These are phyloP conservation scores for Haemorhous mexicanus DNA, from an alignment of 2,113 vertebrate genomes.

Conservation along the genomic window DNA sequence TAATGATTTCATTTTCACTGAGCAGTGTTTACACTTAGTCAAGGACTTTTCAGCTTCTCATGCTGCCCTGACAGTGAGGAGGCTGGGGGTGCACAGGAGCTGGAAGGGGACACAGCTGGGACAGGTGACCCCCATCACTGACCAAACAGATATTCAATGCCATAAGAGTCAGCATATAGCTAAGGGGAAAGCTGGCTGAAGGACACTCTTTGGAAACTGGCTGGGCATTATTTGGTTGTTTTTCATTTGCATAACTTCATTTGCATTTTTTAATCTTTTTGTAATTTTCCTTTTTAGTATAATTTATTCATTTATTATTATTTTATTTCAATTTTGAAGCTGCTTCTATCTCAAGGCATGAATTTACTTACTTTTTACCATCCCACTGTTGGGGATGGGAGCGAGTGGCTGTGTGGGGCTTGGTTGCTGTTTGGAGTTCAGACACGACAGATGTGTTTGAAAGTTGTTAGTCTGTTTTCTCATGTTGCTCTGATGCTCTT, in stretches of 20 bases:
- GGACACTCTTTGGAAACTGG: neutral
- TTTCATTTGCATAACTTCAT: neutral
- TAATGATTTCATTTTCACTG: neutral
- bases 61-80: neutral
- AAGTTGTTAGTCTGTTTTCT: neutral
- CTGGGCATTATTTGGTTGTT: neutral
- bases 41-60: neutral
- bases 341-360: neutral
- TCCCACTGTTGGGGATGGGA: fast-evolving
- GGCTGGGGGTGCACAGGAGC: neutral
- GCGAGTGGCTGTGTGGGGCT: fast-evolving
- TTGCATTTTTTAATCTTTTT: neutral
- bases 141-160: neutral
- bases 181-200: neutral
- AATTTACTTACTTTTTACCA: neutral
- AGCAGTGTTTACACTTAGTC: neutral
- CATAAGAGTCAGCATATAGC: neutral
- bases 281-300: neutral
- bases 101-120: neutral
- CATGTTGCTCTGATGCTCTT: neutral
- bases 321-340: neutral
- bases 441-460: neutral
- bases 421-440: neutral
- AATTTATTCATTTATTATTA: neutral
- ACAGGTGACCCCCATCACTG: neutral